phyloP scores from a whole-genome alignment of 1,140 invertebrate species.

The Choristoneura fumiferana region DNA sequence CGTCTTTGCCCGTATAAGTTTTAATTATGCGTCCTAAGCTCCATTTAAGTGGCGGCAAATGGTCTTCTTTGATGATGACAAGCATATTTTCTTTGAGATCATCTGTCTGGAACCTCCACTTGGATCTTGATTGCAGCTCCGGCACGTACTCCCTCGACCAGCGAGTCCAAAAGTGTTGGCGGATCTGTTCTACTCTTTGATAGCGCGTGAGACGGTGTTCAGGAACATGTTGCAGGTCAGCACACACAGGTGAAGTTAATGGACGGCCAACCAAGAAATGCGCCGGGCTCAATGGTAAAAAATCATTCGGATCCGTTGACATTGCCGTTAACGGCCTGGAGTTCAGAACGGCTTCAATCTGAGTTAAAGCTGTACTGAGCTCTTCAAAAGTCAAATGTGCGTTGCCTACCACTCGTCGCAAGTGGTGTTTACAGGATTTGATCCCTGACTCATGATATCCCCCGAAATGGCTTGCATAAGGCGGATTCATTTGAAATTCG shows the following conservation, averaged over 20 bases:
- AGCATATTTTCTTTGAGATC: too few relatives aligned
- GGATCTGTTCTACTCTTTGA: too few relatives aligned
- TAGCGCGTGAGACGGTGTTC: too few relatives aligned
- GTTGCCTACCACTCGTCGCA: constrained; percentile 23
- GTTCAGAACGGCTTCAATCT: constrained; percentile 42
- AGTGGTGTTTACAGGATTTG: constrained; percentile 30
- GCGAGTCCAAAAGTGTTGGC: too few relatives aligned
- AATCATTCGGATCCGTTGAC: constrained; percentile 31
- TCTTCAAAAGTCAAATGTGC: constrained; percentile 35
- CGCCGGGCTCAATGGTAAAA: constrained; percentile 31
- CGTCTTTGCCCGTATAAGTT: too few relatives aligned
- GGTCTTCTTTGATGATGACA: not conserved
- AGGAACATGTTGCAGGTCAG: too few relatives aligned
- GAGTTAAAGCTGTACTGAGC: constrained; percentile 31
- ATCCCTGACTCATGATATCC: constrained; percentile 32
- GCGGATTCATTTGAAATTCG: too few relatives aligned
- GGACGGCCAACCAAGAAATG: constrained; percentile 40
- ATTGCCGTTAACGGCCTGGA: constrained; percentile 20
- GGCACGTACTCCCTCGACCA: too few relatives aligned
- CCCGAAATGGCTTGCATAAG: constrained; percentile 25
- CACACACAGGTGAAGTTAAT: constrained; percentile 15
- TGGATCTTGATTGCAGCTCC: too few relatives aligned
- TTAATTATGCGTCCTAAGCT: constrained; percentile 21
- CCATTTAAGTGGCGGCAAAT: not conserved
- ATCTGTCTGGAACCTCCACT: too few relatives aligned